These are phyloP conservation scores for Drosophila pegasa DNA, from an alignment of 2,888 invertebrate species.

Conservation along the genomic window DNA sequence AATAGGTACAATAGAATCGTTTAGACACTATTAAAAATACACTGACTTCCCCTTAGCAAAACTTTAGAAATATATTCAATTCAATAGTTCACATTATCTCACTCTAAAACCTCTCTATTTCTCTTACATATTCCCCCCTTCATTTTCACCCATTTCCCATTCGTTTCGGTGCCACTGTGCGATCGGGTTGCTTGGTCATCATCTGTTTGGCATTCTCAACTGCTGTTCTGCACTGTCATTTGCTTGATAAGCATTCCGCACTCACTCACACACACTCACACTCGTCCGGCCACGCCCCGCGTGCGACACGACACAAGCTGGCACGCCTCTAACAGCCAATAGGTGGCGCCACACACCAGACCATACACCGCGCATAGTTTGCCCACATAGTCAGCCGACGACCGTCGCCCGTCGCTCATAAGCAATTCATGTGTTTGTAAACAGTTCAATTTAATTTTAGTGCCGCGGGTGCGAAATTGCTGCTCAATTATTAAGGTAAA, in stretches of 20 bases:
- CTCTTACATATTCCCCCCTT: no score
- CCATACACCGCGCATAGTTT: slow-evolving; percentile 46
- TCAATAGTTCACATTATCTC: neutral
- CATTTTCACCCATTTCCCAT: neutral
- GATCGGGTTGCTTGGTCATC: slow-evolving; percentile 74
- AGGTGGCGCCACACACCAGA: slow-evolving; percentile 5
- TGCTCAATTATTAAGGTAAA: slow-evolving; percentile 73
- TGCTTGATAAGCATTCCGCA: slow-evolving; percentile 68
- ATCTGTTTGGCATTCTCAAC: slow-evolving; percentile 66
- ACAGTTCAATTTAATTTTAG: slow-evolving; percentile 81
- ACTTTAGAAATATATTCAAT: no score
- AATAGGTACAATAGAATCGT: no score
- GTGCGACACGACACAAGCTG: slow-evolving; percentile 56
- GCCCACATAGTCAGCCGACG: slow-evolving; percentile 17
- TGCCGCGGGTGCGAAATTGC: slow-evolving; percentile 80
- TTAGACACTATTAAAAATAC: no score
- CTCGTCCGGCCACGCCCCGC: slow-evolving; percentile 36
- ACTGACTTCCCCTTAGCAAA: no score
- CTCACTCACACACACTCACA: slow-evolving; percentile 22
- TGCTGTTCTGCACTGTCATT: slow-evolving; percentile 74
- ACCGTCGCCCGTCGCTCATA: slow-evolving; percentile 55
- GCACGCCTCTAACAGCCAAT: slow-evolving; percentile 53
- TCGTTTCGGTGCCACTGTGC: slow-evolving; percentile 40
- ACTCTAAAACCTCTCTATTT: neutral
- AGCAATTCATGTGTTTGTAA: slow-evolving; percentile 81